These are phyloP conservation scores for Antennarius striatus DNA, from an alignment of 2,113 vertebrate genomes.

Conservation along the genomic window DNA sequence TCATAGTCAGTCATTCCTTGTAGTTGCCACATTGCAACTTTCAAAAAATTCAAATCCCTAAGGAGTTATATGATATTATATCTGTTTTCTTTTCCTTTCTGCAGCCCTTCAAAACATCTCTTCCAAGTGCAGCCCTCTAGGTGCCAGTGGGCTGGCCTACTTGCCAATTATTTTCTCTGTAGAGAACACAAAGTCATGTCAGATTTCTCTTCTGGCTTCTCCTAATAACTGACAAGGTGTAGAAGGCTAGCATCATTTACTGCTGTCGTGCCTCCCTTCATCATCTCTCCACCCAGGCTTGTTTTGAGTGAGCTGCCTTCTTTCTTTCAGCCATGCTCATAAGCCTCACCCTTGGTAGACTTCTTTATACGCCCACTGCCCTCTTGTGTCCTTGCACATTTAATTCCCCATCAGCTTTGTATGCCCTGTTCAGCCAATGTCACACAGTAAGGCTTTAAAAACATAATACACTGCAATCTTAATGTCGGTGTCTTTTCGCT, in stretches of 20 bases:
- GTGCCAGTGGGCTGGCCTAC: slow-evolving; percentile 48
- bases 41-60: background rate
- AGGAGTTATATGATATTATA: background rate
- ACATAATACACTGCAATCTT: slow-evolving; percentile 3
- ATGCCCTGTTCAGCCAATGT: slow-evolving; percentile 6
- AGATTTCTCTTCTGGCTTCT: slow-evolving; percentile 72
- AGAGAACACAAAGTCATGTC: slow-evolving; percentile 73
- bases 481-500: background rate
- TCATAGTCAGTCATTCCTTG: background rate
- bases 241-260: slow-evolving; percentile 73
- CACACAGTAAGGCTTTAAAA: slow-evolving; percentile 9
- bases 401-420: slow-evolving; percentile 40
- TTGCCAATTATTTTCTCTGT: slow-evolving; percentile 73
- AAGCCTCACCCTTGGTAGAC: slow-evolving; percentile 31
- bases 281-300: slow-evolving; percentile 56
- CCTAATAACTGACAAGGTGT: slow-evolving; percentile 78
- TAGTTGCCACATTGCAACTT: background rate
- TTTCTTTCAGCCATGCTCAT: slow-evolving; percentile 50
- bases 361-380: slow-evolving; percentile 48
- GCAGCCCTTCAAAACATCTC: slow-evolving; percentile 56
- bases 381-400: slow-evolving; percentile 49
- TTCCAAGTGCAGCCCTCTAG: slow-evolving; percentile 40
- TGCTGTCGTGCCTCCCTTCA: slow-evolving; percentile 64
- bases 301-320: slow-evolving; percentile 58
- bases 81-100: slow-evolving; percentile 13